Base-by-base conservation (phyloP, 2,888 invertebrate species). In the Argynnis bischoffii region DNA sequence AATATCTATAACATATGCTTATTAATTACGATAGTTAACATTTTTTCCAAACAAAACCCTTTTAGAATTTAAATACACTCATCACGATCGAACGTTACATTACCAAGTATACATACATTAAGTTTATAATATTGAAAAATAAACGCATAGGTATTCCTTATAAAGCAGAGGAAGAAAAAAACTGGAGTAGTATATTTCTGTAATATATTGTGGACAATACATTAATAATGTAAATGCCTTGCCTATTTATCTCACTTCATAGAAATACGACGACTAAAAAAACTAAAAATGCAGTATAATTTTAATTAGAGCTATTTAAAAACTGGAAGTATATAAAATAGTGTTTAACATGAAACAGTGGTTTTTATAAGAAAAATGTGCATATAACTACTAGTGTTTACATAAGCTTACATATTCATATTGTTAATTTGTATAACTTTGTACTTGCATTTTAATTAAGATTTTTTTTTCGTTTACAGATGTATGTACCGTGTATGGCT, bases 381-480 rank as follows among this genome's bases (percentile, higher is more conserved):
- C 48, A 50, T 26, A n/a, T 14, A 18, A 56, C n/a, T 18, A 59
- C 2, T 46, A n/a, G 16, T 15, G 35, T 68, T 59, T 47, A 56
- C 65, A 65, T 65, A 65, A 56, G 46, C n/a, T 64, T 69, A 66
- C 64, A 65, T 69, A 65, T 65, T 54, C 21, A 63, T 65, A 50
- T 50, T 47, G n/a, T 55, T 63, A 69, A 69, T 65, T 69, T 67
- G 55, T 59, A 48, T 41, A 55, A 55, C 41, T 55, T 47, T n/a
- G 41, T 55, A 15, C 51, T 26, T 41, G 51, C n/a, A 63, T 54
- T 53, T 67, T 56, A 59, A 68, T 59, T 68, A 48, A 13, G 53
- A 64, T 59, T 55, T 50, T 55, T 50, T 55, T 57, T 57, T 64
- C 46, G n/a, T 55, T 11, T 35, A 63, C 67, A 68, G 64, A 47